Evolutionary conservation across 2,113 vertebrate species (phyloP), one percentile per base, ranked within the genome.

Genomic region (Corythornis madagascariensis): DNA sequence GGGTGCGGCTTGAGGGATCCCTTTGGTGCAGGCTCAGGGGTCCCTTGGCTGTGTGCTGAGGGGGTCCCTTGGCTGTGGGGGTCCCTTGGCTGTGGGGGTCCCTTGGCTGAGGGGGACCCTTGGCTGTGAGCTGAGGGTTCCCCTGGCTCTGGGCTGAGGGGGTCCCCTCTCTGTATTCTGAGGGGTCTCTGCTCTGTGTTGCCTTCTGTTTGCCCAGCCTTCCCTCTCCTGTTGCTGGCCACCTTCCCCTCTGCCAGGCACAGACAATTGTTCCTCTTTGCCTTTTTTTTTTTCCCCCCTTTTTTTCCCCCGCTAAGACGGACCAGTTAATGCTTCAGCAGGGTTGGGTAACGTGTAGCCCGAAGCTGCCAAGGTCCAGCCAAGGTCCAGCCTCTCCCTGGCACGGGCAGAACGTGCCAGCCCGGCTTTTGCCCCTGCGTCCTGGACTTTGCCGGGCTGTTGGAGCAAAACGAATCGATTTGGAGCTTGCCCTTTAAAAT

Each of bases 251-350:
- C 57, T 9, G 48, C 33, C 33, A 3, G 4, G 17, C 20, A 1
- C 66, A 1, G 25, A 7, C 2, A 5, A 2, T 7, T 16, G 25
- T 11, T 19, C 29, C 60, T 15, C 3, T 10, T 21, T 6, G 6
- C 6, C 0, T 2, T 7, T 35, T 35, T 45, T 7, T 7, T 42
- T 22, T 16, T 9, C 22, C 2, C 3, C 35, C 18, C 16, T 1
- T 2, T 47, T 40, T 55, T 8, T 0, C 6, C 10, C 1, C 3
- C 31, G 0, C 14, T 10, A 53, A 18, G 5, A 2, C 3, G 38
- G 13, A 7, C 17, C 2, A 0, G 1, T 18, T 2, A 0, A 0
- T 3, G 2, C 15, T 4, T 2, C 0, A 1, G 7, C 2, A 20
- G 7, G 21, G 13, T 6, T 50, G 72, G 57, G 12, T 2, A 20